A percentile compares a stretch with the other conserved stretches of the same genome.
Conservation (phyloP, 1,140 invertebrate genomes). For the Diorhabda carinulata region DNA sequence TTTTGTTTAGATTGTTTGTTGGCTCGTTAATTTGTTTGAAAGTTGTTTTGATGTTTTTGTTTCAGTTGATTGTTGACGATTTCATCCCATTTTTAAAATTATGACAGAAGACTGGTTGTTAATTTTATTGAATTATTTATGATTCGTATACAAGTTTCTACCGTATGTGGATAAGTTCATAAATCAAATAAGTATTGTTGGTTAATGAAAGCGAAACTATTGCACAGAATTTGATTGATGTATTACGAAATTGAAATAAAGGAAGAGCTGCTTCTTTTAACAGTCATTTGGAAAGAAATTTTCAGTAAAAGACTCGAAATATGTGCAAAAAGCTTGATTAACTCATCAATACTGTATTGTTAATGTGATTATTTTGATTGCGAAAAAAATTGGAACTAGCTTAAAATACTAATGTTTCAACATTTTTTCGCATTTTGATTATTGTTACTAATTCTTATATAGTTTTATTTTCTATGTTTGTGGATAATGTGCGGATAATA, state of each 20-base stretch:
- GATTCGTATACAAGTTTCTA: slow-evolving; percentile 23
- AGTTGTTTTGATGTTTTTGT: slow-evolving; percentile 18
- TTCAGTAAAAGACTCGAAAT: background rate
- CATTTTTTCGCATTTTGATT: background rate
- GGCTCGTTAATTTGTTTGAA: slow-evolving; percentile 21
- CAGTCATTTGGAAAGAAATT: background rate
- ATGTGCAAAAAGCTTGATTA: slow-evolving; percentile 1
- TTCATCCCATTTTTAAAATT: slow-evolving; percentile 11
- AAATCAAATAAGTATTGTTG: background rate
- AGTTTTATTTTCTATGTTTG: slow-evolving; percentile 19
- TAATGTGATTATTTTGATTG: slow-evolving; percentile 3
- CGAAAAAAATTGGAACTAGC: background rate
- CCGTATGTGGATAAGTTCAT: background rate
- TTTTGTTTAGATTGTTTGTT: slow-evolving; percentile 26
- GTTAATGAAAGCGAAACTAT: background rate
- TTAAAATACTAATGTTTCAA: slow-evolving; percentile 1
- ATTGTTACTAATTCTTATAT: slow-evolving; percentile 18
- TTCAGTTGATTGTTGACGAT: slow-evolving; percentile 17
- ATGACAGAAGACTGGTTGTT: slow-evolving; percentile 21
- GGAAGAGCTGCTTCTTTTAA: background rate
- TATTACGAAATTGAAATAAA: background rate
- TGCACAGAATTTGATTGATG: background rate
- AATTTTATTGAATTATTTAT: slow-evolving; percentile 17
- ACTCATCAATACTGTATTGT: slow-evolving; percentile 7
- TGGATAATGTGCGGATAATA: slow-evolving; percentile 4